Conservation (phyloP, 2,888 invertebrate species). For the Drosophila neutralis region DNA sequence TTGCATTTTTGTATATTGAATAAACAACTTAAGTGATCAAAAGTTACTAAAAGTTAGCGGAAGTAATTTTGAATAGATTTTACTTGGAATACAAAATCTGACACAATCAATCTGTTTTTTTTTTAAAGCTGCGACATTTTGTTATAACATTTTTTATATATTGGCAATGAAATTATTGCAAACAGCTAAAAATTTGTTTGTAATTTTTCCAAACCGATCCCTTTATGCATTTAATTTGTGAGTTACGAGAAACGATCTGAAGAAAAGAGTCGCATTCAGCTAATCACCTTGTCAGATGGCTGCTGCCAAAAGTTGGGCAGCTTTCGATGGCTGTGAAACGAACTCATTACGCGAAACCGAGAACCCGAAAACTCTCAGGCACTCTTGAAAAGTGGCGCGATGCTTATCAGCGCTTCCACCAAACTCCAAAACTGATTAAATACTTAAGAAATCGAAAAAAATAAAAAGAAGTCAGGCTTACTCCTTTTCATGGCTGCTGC, state of each 20-base stretch:
- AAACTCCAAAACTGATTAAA: conserved; percentile 75
- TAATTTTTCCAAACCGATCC: neutral
- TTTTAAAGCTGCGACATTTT: neutral
- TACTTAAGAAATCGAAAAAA: conserved; percentile 63
- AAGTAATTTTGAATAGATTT: neutral
- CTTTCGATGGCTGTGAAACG: conserved; percentile 68
- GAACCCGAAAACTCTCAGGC: conserved; percentile 35
- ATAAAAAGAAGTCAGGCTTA: conserved; percentile 17
- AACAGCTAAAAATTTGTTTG: neutral
- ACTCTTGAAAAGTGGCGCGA: conserved; percentile 64
- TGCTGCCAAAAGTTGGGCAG: conserved; percentile 49
- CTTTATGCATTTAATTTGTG: neutral
- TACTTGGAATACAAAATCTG: neutral
- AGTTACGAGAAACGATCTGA: neutral
- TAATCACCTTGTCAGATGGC: conserved; percentile 59
- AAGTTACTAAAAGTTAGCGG: neutral
- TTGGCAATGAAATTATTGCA: neutral
- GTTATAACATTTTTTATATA: neutral
- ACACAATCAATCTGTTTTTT: neutral
- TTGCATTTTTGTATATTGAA: neutral
- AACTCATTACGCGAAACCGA: conserved; percentile 67
- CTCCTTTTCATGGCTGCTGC: conserved; percentile 30
- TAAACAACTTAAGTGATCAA: neutral
- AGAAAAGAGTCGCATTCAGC: neutral
- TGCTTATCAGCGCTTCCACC: conserved; percentile 75